Evolutionary conservation across 2,888 invertebrate species (phyloP).

Genomic region (Cataglyphis cursor): DNA sequence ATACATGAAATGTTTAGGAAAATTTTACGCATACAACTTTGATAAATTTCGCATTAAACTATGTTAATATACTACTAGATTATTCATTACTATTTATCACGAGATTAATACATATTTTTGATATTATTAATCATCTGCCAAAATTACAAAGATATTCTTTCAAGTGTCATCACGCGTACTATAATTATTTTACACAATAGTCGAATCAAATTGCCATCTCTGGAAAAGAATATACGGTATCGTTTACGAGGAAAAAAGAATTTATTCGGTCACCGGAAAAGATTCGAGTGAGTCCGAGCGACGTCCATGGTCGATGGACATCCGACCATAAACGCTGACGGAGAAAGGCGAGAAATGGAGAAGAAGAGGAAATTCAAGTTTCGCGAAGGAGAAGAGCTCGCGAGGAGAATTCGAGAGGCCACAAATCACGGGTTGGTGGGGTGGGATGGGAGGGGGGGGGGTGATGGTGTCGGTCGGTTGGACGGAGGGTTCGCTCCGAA

Average conservation of each 20-base stretch:
- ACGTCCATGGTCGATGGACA: slow-evolving; percentile 35
- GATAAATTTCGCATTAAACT: background rate
- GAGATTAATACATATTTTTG: background rate
- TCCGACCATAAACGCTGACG: slow-evolving; percentile 49
- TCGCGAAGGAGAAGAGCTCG: slow-evolving; percentile 76
- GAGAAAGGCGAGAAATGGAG: slow-evolving; percentile 36
- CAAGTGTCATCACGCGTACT: slow-evolving; percentile 1
- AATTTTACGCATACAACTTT: background rate
- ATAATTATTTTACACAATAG: background rate
- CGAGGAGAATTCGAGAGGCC: slow-evolving; percentile 83
- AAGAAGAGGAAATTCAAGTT: slow-evolving; percentile 68
- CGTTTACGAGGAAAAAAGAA: slow-evolving; percentile 27
- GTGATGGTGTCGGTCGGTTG: slow-evolving; percentile 71
- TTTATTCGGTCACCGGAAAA: slow-evolving; percentile 27
- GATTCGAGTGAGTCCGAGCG: slow-evolving; percentile 20
- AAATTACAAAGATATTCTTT: background rate
- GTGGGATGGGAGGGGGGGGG: too few relatives aligned
- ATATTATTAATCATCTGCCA: background rate
- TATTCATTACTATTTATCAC: background rate
- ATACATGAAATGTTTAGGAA: background rate
- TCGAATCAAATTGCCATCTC: background rate
- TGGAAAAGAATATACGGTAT: slow-evolving; percentile 17
- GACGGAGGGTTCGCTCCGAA: slow-evolving; percentile 75
- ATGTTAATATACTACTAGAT: background rate
- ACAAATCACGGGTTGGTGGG: slow-evolving; percentile 80